Evolutionary conservation across 1,140 invertebrate genomes (phyloP), one percentile per base, ranked within the genome.

Genomic region (Drosophila eugracilis): DNA sequence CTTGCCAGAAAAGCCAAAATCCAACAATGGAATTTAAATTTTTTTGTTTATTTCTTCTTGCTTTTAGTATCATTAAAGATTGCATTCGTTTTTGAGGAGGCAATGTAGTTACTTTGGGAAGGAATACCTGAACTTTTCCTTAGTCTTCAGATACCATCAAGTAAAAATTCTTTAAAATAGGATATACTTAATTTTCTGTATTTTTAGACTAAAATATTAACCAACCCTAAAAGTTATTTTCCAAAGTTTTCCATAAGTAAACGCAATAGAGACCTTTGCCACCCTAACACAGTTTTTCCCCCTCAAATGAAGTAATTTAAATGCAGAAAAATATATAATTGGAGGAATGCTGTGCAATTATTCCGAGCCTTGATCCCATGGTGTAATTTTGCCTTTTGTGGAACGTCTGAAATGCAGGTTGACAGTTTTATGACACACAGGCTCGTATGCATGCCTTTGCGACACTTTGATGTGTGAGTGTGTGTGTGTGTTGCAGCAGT

Each of bases 371-470:
- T 22, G 15, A 55, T 59, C 69, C 69, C 66, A 57, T 78, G 32
- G 77, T 79, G 53, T 59, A 52, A 59, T 67, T 57, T 69, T 80
- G 72, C 52, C 80, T 70, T 78, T 80, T 75, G 81, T 81, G 26
- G 41, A 30, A 48, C 62, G 67, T 52, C 79, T 86, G 81, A 86
- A 86, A 88, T 81, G 83, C 81, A 77, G 73, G 78, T 58, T 86
- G 81, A 86, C 81, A 86, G 69, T 88, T 86, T 88, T 77, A 80
- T 88, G 81, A 81, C 83, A 88, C 77, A 74, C 59, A 70, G 9
- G 22, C 22, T 41, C 26, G 17, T 22, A 32, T 39, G 30, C 32
- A 50, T 34, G 39, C 41, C 49, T 24, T 42, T 42, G 26, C 44
- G 37, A 15, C 49, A 54, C 48, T 26, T 34, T n/a, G 36, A n/a